Evolutionary conservation across 2,113 vertebrate species (phyloP).

Genomic region (Carollia perspicillata): DNA sequence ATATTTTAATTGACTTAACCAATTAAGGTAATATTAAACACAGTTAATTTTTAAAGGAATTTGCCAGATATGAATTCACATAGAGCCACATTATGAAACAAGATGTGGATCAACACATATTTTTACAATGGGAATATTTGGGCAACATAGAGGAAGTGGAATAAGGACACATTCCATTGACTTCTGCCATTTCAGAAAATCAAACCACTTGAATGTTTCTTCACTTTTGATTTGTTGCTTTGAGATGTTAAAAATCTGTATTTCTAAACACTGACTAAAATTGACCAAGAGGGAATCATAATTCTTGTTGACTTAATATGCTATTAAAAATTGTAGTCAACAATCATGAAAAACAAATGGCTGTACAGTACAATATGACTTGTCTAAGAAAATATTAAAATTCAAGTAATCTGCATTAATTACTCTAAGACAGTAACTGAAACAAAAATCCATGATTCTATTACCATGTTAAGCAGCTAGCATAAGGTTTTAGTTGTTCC

Average conservation of each 20-base stretch:
- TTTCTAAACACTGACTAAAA: conserved; percentile 78
- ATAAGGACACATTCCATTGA: not conserved
- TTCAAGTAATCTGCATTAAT: conserved; percentile 82
- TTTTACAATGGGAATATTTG: conserved; percentile 42
- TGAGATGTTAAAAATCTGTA: conserved; percentile 77
- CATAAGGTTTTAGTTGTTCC: conserved; percentile 46
- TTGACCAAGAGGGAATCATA: conserved; percentile 76
- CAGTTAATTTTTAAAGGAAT: not conserved
- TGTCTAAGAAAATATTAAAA: conserved; percentile 81
- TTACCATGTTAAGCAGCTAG: conserved; percentile 76
- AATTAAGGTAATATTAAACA: conserved; percentile 17
- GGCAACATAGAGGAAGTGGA: not conserved
- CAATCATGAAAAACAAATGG: conserved; percentile 81
- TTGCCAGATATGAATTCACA: not conserved
- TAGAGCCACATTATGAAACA: conserved; percentile 9
- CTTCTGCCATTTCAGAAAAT: conserved; percentile 20
- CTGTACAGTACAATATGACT: conserved; percentile 72
- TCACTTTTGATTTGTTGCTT: conserved; percentile 73
- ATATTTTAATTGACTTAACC: conserved; percentile 48
- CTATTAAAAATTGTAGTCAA: conserved; percentile 83
- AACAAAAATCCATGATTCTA: conserved; percentile 79
- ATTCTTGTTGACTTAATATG: conserved; percentile 82
- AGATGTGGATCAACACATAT: conserved; percentile 28
- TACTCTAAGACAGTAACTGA: conserved; percentile 73
- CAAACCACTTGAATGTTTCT: conserved; percentile 43